Evolutionary conservation across 2,888 invertebrate species (phyloP), one percentile per base, ranked within the genome.

Genomic region (Mamestra brassicae): DNA sequence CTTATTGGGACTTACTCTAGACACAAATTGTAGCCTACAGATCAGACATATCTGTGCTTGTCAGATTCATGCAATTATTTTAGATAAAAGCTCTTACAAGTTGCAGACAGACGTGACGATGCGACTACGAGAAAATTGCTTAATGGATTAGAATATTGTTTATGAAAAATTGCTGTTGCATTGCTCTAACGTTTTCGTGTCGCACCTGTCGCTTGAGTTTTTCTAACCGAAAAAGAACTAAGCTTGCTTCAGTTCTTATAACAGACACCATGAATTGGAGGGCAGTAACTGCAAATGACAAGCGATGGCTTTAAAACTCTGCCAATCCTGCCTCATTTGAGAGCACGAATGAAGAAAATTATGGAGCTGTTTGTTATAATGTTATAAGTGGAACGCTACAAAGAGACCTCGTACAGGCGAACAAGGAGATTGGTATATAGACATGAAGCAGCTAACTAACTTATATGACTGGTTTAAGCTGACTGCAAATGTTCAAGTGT

Each of bases 241-340:
- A 47, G 13, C 13, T 17, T 17, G 52, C 17, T 52, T 52, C 7
- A 17, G 7, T 17, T 6, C 15, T 52, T 17, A 52, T 6, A 52
- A 52, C 62, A 26, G n/a, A 62, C 7, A 13, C 26, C 15, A 45
- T 62, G 15, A 73, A 66, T 50, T 34, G n/a, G n/a, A 7, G 1
- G 45, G 45, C 54, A 36, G n/a, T 36, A 57, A 64, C 72, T 72
- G 65, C 26, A 57, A 57, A 74, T 50, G 52, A 13, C 72, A 52
- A 55, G 60, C 50, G 17, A 60, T 54, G 61, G 52, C 52, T 70
- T 79, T 79, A 80, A 80, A 80, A 70, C 80, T 74, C 69, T 66
- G 79, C 70, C 81, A 79, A 80, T 80, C 54, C 58, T 15, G 66
- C 2, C 36, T 55, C 55, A 76, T 76, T 80, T 71, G 63, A 63